Conservation (phyloP, 2,888 invertebrate genomes). For the Halictus quadricinctus region DNA sequence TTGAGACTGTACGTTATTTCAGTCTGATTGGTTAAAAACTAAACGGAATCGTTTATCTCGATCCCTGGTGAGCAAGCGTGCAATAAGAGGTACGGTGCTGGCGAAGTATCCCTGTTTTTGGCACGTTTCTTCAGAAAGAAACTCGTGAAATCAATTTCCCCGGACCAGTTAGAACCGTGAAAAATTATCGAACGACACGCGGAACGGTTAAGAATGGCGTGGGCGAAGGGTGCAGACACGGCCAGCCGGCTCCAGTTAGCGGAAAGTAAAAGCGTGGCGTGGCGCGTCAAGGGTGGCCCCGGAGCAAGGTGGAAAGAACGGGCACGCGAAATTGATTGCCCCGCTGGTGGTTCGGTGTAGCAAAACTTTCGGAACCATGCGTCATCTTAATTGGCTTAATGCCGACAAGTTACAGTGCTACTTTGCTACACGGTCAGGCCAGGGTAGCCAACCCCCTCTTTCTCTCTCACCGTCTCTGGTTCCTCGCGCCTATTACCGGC, state of each 20-base stretch:
- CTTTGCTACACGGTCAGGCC: slow-evolving; percentile 49
- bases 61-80: not conserved
- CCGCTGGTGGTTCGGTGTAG: slow-evolving; percentile 45
- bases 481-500: not conserved
- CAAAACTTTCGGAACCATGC: slow-evolving; percentile 76
- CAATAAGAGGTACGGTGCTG: not conserved
- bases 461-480: not conserved
- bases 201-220: slow-evolving; percentile 18
- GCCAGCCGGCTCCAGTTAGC: slow-evolving; percentile 17
- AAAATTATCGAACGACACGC: slow-evolving; percentile 60
- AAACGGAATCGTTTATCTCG: not conserved
- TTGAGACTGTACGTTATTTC: not conserved
- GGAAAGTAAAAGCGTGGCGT: slow-evolving; percentile 34
- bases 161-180: slow-evolving; percentile 39
- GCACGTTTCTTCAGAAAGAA: slow-evolving; percentile 13
- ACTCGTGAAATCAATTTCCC: slow-evolving; percentile 62
- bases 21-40: not conserved
- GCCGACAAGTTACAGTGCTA: slow-evolving; percentile 73
- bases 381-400: slow-evolving; percentile 80
- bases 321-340: slow-evolving; percentile 71
- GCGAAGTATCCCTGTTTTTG: not conserved
- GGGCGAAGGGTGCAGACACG: slow-evolving; percentile 22
- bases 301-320: slow-evolving; percentile 40
- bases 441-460: not conserved
- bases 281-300: not conserved